These are phyloP conservation scores for Martes flavigula DNA, from an alignment of 2,797 vertebrate species.

Conservation along the genomic window DNA sequence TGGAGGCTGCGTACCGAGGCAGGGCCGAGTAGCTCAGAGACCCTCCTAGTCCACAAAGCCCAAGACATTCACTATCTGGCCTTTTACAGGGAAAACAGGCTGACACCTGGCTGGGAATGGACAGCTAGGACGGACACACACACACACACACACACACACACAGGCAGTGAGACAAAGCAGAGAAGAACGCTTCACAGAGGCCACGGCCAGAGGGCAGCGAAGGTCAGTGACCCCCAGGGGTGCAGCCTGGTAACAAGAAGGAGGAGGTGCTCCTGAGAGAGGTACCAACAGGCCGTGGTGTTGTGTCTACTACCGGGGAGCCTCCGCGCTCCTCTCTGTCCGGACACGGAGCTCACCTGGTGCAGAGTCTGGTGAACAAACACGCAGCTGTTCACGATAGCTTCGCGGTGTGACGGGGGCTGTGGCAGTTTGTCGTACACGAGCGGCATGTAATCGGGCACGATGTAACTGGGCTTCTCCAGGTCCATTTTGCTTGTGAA, in stretches of 20 bases:
- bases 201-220: rapidly evolving
- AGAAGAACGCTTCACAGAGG: not conserved
- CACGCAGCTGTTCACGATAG: conserved; percentile 98
- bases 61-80: not conserved
- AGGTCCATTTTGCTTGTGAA: conserved; percentile 99
- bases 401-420: conserved; percentile 94
- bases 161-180: rapidly evolving
- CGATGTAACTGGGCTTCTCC: conserved; percentile 98
- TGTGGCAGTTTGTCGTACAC: conserved; percentile 97
- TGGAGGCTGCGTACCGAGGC: rapidly evolving
- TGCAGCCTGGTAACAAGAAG: rapidly evolving
- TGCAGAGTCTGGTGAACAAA: conserved; percentile 99
- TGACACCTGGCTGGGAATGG: rapidly evolving
- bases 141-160: not conserved
- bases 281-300: not conserved
- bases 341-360: conserved; percentile 87
- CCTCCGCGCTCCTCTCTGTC: rapidly evolving
- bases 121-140: not conserved
- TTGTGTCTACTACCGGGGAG: rapidly evolving
- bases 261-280: not conserved
- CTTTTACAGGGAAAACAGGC: too few species aligned
- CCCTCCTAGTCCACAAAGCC: not conserved
- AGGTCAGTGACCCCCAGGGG: too few species aligned
- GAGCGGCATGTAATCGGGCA: conserved; percentile 98
- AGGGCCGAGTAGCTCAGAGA: rapidly evolving